A percentile compares a stretch with the other conserved stretches of the same genome.
Conservation (phyloP, 2,888 invertebrate genomes). For the Ypsolopha scabrella region DNA sequence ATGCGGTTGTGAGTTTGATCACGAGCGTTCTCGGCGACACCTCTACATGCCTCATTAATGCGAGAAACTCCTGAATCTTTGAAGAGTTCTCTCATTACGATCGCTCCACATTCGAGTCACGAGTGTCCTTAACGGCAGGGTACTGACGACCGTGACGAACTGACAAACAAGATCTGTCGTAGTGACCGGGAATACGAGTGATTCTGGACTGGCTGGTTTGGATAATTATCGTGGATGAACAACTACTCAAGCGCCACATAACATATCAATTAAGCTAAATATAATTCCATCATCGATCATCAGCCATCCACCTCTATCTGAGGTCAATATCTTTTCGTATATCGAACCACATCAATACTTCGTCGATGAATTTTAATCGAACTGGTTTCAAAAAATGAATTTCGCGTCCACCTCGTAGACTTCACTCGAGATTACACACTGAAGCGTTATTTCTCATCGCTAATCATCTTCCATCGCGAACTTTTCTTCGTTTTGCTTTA, state of each 20-base stretch:
- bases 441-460: conserved; percentile 6
- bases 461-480: conserved; percentile 4
- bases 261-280: conserved; percentile 44
- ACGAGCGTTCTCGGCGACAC: not conserved
- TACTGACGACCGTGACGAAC: conserved; percentile 12
- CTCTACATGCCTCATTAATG: not conserved
- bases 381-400: conserved; percentile 38
- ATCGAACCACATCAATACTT: conserved; percentile 33
- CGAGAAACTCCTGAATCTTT: not conserved
- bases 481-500: conserved; percentile 7
- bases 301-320: conserved; percentile 46
- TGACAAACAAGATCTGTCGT: too few relatives aligned
- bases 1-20: not conserved
- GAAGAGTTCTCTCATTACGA: conserved; percentile 3
- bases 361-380: conserved; percentile 43
- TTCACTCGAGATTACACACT: conserved; percentile 9
- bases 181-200: too few relatives aligned
- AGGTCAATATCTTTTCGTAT: conserved; percentile 59
- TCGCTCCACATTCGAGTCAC: conserved; percentile 31
- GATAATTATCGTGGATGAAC: too few relatives aligned
- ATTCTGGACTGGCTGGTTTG: too few relatives aligned
- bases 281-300: conserved; percentile 57
- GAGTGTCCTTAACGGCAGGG: conserved; percentile 20
- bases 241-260: conserved; percentile 40
- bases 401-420: conserved; percentile 18